Evolutionary conservation across 2,888 invertebrate genomes (phyloP), one percentile per base, ranked within the genome.

Genomic region (Bellardia bayeri): DNA sequence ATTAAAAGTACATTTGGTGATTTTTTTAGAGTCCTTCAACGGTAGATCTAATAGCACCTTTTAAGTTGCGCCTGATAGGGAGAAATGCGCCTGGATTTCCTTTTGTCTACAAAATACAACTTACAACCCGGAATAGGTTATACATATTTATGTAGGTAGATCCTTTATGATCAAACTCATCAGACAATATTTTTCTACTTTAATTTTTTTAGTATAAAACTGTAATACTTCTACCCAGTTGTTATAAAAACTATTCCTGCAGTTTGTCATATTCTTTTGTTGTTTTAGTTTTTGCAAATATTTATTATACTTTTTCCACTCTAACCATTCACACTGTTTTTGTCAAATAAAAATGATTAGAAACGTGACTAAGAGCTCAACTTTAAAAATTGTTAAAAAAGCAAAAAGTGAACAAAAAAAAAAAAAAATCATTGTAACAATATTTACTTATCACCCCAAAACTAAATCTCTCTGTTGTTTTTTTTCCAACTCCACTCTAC

Each of bases 321-420:
- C 23, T 54, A 91, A 90, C 90, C 90, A 91, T 91, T 91, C 90
- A 90, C 90, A 86, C 75, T 88, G 86, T 88, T 63, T 88, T 63
- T 58, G 76, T 49, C 91, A 91, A 91, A 91, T 91, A 91, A 91
- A 92, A 92, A 92, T 92, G 91, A 92, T 92, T 92, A 91, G 91
- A 91, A 91, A 92, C 92, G 92, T 92, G 92, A 92, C 92, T 92
- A 92, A 92, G 92, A 91, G 91, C 91, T 91, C 91, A 91, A 81
- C 61, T 69, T 84, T 37, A 74, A 74, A 84, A 74, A 33, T 23
- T 37, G 58, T 0, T 45, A n/a, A 14, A 45, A 61, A 51, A 64
- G 45, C 14, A 64, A 49, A 42, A 80, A 75, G 30, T 89, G 66
- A 58, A 69, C n/a, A 42, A n/a, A 58, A 33, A 56, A 56, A 71